Evolutionary conservation across 2,888 invertebrate species (phyloP), one percentile per base, ranked within the genome.

Genomic region (Schizotus pectinicornis): DNA sequence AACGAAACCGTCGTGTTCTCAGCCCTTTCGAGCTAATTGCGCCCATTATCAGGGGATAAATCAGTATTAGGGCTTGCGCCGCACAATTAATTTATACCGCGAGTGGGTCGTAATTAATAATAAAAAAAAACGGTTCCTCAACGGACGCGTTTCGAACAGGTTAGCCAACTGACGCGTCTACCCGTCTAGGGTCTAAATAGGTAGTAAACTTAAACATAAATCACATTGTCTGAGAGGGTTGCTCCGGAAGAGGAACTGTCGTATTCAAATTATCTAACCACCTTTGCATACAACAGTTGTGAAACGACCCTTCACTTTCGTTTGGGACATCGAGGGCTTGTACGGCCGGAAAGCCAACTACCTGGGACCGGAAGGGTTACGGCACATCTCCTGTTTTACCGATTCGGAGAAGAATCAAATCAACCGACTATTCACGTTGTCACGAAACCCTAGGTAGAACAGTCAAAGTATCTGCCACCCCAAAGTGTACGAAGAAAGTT

Each of bases 191-290:
- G 32, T 8, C 43, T 7, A 11, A 5, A 6, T 30, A 43, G 36
- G 13, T 34, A 34, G 22, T 32, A 14, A 39, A 53, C 38, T 39
- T 38, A 7, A 33, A 43, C 48, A 59, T 59, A 59, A 59, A 59
- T 59, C 59, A 59, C 59, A 59, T 45, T 59, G 59, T 54, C 55
- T 52, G 61, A 61, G 61, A 63, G 63, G 56, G 64, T 61, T 61
- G 56, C 54, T 43, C 64, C 64, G 62, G 61, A 64, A 64, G 43
- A 56, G 64, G 63, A 63, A 63, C 60, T 49, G 64, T 49, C 62
- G 60, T 62, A 64, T 64, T 64, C 64, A 64, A 64, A 64, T 64
- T 57, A 60, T 52, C 51, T 50, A 41, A 22, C 13, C 49, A 42
- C 49, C 43, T 43, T 43, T 43, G 43, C 43, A 43, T 43, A 56